Evolutionary conservation across 2,888 invertebrate genomes (phyloP).

Genomic region (Pristionchus japonicus): DNA sequence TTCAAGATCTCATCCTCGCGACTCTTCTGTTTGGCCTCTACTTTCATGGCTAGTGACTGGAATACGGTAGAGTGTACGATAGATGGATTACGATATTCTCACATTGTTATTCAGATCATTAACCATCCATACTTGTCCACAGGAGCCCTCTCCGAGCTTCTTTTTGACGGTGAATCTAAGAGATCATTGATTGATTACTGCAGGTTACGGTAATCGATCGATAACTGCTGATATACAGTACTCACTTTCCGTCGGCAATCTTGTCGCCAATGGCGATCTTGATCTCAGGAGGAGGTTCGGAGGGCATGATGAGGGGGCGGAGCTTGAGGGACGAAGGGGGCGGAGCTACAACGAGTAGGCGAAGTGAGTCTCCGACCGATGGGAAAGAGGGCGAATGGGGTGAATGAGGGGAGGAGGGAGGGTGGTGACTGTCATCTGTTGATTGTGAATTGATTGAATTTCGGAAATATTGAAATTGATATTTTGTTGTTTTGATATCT

Average conservation of each 20-base stretch:
- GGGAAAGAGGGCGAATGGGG: background rate
- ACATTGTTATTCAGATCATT: constrained; percentile 9
- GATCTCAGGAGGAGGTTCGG: constrained; percentile 4
- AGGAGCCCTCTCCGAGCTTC: constrained; percentile 46
- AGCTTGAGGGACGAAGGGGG: background rate
- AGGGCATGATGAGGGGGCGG: background rate
- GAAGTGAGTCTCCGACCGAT: background rate
- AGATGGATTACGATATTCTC: too few species aligned
- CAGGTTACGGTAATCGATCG: background rate
- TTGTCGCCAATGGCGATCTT: constrained; percentile 29
- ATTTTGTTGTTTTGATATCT: background rate
- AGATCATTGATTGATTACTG: background rate
- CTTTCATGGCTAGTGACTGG: constrained; percentile 44
- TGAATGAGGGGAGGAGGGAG: background rate
- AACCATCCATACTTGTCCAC: constrained; percentile 27
- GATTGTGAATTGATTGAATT: background rate
- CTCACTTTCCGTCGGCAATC: constrained; percentile 5
- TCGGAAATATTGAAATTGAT: background rate
- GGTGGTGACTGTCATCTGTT: background rate
- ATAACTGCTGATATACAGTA: background rate
- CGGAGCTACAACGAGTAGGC: background rate
- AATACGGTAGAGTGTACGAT: background rate
- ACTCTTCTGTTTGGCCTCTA: constrained; percentile 30
- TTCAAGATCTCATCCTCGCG: constrained; percentile 44
- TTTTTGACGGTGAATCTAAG: constrained; percentile 39